phyloP scores from a whole-genome alignment of 2,888 invertebrate genomes.

The Lasioglossum villosulum region DNA sequence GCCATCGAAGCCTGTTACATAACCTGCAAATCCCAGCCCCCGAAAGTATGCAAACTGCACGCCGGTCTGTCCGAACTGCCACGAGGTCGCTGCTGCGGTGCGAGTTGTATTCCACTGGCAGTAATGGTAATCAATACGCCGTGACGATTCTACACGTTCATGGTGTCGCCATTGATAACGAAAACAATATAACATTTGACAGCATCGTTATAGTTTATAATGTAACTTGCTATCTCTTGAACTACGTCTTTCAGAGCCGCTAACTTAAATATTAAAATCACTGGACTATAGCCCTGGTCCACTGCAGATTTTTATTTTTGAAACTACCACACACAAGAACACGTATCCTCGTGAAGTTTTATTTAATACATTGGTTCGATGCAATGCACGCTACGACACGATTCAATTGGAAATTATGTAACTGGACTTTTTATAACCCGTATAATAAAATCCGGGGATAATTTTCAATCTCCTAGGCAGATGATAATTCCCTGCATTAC shows the following conservation, averaged over 20 bases:
- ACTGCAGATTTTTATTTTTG: neutral
- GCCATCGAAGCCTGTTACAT: neutral
- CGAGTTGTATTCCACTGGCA: neutral
- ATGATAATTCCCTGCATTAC: constrained; percentile 68
- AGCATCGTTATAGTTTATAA: no score
- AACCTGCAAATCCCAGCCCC: constrained; percentile 13
- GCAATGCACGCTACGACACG: neutral
- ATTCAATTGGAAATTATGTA: neutral
- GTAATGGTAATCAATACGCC: neutral
- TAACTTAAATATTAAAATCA: neutral
- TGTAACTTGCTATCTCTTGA: neutral
- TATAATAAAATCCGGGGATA: neutral
- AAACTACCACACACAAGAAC: neutral
- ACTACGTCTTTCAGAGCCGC: neutral
- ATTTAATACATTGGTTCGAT: neutral
- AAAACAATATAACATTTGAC: neutral
- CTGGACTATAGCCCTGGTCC: neutral
- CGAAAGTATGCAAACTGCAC: constrained; percentile 2
- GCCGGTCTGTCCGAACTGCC: neutral
- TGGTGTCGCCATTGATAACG: neutral
- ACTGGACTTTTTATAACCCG: neutral
- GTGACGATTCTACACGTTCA: neutral
- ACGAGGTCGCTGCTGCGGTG: constrained; percentile 2
- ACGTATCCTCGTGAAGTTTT: neutral
- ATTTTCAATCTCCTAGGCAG: neutral